Percentiles rank a stretch among this genome's conserved stretches.
These are phyloP conservation scores for Xanthorhoe spadicearia DNA, from an alignment of 2,888 invertebrate species.

Conservation along the genomic window DNA sequence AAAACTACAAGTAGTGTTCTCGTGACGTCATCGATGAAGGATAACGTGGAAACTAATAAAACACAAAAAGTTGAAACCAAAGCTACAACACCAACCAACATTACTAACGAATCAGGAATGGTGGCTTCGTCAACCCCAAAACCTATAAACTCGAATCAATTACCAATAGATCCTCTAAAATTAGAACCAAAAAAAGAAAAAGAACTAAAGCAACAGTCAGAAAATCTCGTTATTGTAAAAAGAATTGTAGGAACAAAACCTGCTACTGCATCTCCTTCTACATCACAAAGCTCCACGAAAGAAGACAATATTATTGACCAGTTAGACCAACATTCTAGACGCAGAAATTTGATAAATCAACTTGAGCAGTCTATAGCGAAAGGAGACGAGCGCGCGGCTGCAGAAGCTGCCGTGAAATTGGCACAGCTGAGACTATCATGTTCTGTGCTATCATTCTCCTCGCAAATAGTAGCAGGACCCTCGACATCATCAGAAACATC, in stretches of 20 bases:
- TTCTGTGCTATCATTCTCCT: constrained; percentile 84
- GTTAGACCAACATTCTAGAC: constrained; percentile 62
- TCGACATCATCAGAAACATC: constrained; percentile 41
- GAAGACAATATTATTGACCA: constrained; percentile 19
- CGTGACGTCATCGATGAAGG: constrained; percentile 13
- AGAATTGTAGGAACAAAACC: constrained; percentile 21
- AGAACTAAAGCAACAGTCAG: constrained; percentile 24
- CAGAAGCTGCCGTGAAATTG: constrained; percentile 90
- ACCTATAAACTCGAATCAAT: background rate
- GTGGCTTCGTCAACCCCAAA: constrained; percentile 14
- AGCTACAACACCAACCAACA: constrained; percentile 6
- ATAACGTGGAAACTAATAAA: constrained; percentile 21
- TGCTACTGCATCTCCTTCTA: constrained; percentile 1
- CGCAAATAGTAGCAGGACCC: constrained; percentile 68
- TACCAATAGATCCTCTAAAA: constrained; percentile 12
- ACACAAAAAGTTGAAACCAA: constrained; percentile 14
- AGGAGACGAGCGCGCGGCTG: constrained; percentile 90
- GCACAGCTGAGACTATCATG: constrained; percentile 91
- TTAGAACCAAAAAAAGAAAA: constrained; percentile 23
- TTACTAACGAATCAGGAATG: constrained; percentile 8
- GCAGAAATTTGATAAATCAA: constrained; percentile 85
- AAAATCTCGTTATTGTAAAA: constrained; percentile 26
- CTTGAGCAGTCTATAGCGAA: constrained; percentile 91
- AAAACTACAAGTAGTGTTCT: constrained; percentile 35
- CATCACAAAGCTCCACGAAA: constrained; percentile 12